Conservation (phyloP, 2,888 invertebrate genomes). For the Ophioninae sp. region DNA sequence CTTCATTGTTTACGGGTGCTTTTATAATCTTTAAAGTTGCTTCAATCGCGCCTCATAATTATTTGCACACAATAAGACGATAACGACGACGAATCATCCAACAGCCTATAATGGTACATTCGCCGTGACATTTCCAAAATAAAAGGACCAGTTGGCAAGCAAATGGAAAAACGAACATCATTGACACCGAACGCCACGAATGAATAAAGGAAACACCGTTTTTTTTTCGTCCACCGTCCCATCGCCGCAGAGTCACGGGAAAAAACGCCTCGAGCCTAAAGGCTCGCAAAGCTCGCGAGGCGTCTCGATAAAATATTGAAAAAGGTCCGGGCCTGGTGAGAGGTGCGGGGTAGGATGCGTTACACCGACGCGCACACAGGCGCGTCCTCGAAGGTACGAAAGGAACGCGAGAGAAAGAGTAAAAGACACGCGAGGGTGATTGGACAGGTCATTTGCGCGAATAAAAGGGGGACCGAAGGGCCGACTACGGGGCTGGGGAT, state of each 20-base stretch:
- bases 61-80: too few relatives aligned
- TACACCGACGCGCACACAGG: neutral
- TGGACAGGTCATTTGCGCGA: slow-evolving; percentile 54
- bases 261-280: slow-evolving; percentile 22
- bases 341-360: slow-evolving; percentile 28
- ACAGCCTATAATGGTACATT: too few relatives aligned
- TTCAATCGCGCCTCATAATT: too few relatives aligned
- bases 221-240: slow-evolving; percentile 35
- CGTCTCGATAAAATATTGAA: slow-evolving; percentile 56
- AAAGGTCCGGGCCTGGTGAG: slow-evolving; percentile 20
- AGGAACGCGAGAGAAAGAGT: slow-evolving; percentile 6
- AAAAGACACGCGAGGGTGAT: slow-evolving; percentile 39
- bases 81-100: too few relatives aligned
- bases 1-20: neutral
- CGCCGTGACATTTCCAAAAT: too few relatives aligned
- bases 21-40: neutral
- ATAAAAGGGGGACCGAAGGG: slow-evolving; percentile 50
- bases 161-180: too few relatives aligned
- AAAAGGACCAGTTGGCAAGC: too few relatives aligned
- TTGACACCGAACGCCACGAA: slow-evolving; percentile 2
- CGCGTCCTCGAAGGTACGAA: neutral
- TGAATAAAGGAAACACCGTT: slow-evolving; percentile 8
- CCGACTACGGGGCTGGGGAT: slow-evolving; percentile 15
- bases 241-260: slow-evolving; percentile 44
- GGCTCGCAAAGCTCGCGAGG: slow-evolving; percentile 39